Conservation (phyloP, 2,888 invertebrate species). For the Flabesymbios commensalis region DNA sequence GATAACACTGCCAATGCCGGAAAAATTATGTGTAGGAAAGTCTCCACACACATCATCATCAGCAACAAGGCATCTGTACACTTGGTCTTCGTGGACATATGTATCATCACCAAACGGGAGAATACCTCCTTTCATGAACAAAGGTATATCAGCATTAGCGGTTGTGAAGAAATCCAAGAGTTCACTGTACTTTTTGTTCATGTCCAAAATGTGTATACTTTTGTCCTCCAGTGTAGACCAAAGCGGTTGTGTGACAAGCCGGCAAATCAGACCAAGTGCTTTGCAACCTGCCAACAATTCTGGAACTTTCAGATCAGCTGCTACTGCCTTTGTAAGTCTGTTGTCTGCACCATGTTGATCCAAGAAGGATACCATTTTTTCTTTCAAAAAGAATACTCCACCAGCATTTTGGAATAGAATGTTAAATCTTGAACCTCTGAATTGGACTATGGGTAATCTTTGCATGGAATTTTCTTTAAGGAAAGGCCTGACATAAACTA, state of each 20-base stretch:
- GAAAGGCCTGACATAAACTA: neutral
- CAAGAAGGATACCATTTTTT: neutral
- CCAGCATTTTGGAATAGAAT: constrained; percentile 1
- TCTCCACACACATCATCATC: no score
- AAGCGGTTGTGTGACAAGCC: constrained; percentile 1
- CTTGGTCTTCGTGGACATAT: neutral
- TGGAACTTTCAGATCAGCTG: constrained; percentile 27
- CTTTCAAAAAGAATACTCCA: neutral
- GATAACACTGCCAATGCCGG: constrained; percentile 1
- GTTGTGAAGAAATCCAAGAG: neutral
- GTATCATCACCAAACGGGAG: constrained; percentile 2
- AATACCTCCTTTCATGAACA: neutral
- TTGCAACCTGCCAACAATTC: constrained; percentile 31
- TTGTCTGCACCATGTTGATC: neutral
- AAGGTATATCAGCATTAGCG: neutral
- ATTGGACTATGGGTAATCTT: neutral
- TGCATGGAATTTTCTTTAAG: neutral
- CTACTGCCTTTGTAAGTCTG: constrained; percentile 3
- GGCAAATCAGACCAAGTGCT: constrained; percentile 31
- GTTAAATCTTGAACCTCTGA: constrained; percentile 4
- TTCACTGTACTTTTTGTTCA: neutral
- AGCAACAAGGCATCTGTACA: constrained; percentile 2
- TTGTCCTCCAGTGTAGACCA: constrained; percentile 4
- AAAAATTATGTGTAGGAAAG: neutral
- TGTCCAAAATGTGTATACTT: neutral